These are phyloP conservation scores for Sinohyriopsis cumingii DNA, from an alignment of 2,888 invertebrate species.

Conservation along the genomic window DNA sequence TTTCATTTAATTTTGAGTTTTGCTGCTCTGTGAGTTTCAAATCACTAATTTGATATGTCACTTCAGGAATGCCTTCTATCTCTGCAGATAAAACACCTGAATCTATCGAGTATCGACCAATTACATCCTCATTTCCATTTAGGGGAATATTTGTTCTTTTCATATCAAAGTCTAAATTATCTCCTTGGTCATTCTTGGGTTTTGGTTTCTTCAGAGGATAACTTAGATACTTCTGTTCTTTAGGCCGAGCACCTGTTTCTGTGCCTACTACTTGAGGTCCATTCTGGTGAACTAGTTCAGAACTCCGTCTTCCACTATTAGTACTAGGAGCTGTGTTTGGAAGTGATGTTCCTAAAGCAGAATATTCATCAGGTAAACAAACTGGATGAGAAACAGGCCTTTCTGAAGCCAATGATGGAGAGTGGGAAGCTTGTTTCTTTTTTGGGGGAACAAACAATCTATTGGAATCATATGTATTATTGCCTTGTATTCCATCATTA, in stretches of 20 bases:
- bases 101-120: slow-evolving; percentile 23
- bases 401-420: slow-evolving; percentile 24
- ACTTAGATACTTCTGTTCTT: slow-evolving; percentile 8
- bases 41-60: slow-evolving; percentile 32
- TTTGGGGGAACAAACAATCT: slow-evolving; percentile 42
- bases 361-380: too few species aligned
- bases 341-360: too few species aligned
- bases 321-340: too few species aligned
- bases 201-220: slow-evolving; percentile 4
- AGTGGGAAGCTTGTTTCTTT: slow-evolving; percentile 27
- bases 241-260: slow-evolving; percentile 33
- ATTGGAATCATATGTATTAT: slow-evolving; percentile 25
- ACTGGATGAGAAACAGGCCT: too few species aligned
- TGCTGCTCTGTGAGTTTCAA: slow-evolving; percentile 64
- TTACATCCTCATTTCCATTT: slow-evolving; percentile 5
- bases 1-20: slow-evolving; percentile 60
- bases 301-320: too few species aligned
- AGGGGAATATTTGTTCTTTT: slow-evolving; percentile 1
- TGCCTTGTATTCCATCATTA: slow-evolving; percentile 1
- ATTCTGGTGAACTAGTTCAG: too few species aligned
- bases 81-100: slow-evolving; percentile 26
- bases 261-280: not conserved
- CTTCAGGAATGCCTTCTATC: slow-evolving; percentile 27
- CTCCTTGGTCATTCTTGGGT: slow-evolving; percentile 10
- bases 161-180: slow-evolving; percentile 1